phyloP scores from a whole-genome alignment of 2,888 invertebrate genomes.

The Carpatolechia fugitivella region DNA sequence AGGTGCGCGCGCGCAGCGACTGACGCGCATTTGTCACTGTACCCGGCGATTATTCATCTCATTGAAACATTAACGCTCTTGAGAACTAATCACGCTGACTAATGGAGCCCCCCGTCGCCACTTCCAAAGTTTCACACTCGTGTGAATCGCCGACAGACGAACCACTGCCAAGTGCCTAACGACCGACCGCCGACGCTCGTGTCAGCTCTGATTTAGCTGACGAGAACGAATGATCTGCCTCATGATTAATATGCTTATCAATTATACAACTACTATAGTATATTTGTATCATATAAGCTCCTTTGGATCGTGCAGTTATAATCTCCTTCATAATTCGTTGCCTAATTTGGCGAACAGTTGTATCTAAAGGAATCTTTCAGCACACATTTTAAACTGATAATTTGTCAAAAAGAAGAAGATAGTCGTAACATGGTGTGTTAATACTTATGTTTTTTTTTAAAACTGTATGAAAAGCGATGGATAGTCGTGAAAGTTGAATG shows the following conservation, averaged over 20 bases:
- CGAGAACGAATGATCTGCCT: slow-evolving; percentile 54
- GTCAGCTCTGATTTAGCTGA: slow-evolving; percentile 51
- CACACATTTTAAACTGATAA: too few species aligned
- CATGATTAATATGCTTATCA: slow-evolving; percentile 36
- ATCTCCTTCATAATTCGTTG: not conserved
- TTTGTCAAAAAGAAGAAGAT: too few species aligned
- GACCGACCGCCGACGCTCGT: slow-evolving; percentile 30
- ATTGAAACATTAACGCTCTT: slow-evolving; percentile 75
- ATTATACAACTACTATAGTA: slow-evolving; percentile 7
- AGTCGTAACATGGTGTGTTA: not conserved
- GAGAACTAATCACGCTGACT: slow-evolving; percentile 77
- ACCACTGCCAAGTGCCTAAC: slow-evolving; percentile 28
- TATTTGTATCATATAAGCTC: not conserved
- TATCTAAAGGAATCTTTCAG: too few species aligned
- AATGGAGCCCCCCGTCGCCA: slow-evolving; percentile 78
- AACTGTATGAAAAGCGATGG: not conserved
- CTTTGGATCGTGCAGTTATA: not conserved
- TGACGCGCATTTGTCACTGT: slow-evolving; percentile 75
- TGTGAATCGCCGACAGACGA: slow-evolving; percentile 35
- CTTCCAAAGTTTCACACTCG: slow-evolving; percentile 71
- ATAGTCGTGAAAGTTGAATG: slow-evolving; percentile 1
- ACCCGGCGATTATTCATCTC: slow-evolving; percentile 75
- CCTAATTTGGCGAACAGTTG: too few species aligned
- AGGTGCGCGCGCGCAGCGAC: slow-evolving; percentile 70
- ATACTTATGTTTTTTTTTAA: not conserved